Evolutionary conservation across 1,140 invertebrate species (phyloP), one percentile per base, ranked within the genome.

Genomic region (Drosophila grimshawi): DNA sequence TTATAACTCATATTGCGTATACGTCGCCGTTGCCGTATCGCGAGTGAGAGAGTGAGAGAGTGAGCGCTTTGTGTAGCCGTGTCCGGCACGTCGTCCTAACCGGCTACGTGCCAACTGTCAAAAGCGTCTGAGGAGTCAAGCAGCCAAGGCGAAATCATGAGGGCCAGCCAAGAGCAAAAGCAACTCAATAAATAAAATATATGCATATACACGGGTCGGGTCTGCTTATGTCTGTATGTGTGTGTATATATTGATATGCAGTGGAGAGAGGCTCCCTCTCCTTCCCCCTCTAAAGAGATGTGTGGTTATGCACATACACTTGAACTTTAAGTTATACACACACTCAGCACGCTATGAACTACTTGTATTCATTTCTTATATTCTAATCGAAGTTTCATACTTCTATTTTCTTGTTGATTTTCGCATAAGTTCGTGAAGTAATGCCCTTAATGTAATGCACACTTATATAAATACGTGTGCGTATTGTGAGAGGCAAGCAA

Each of bases 1-100:
- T 85, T 75, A 76, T 89, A 85, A 81, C 72, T 90, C 81, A 89
- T 89, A 81, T 73, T 65, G 53, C 74, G 81, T 78, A 70, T 86
- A 77, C 81, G 77, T 59, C 61, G 64, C 80, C 80, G 62, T 70
- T 33, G 53, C 37, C 4, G 10, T 3, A 29, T 32, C 43, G 19
- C 72, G 65, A 59, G 61, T 46, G 49, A 48, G 45, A 55, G 45
- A 27, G 27, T 0, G 66, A 63, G 61, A 51, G 48, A 41, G 45
- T 39, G 45, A n/a, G 19, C 37, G 39, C 41, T 60, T 63, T 52
- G 53, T 35, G 48, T 55, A 11, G 48, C 56, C 41, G n/a, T 55
- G 64, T 72, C 64, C 71, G 49, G 70, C 60, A 62, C 62, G 56
- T 65, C 63, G 41, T 61, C 43, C 48, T 61, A 37, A 41, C 51